Conservation (phyloP, 2,797 vertebrate species). For the Nyctibius grandis region DNA sequence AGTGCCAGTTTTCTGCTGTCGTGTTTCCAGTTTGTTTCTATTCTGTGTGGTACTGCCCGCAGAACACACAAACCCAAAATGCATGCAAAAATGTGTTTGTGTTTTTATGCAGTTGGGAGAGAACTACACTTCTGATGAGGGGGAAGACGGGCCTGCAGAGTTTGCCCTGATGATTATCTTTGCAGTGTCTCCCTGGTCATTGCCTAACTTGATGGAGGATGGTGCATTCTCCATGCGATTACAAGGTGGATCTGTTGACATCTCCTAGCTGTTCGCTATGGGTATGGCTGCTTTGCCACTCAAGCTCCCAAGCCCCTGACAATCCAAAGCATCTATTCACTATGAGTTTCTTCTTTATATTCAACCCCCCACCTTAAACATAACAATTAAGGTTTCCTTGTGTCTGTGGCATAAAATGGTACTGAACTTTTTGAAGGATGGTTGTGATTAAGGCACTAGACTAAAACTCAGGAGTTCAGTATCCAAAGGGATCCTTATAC, state of each 20-base stretch:
- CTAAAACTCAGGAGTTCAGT: neutral
- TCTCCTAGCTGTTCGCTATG: neutral
- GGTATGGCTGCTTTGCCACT: neutral
- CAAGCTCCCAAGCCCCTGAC: neutral
- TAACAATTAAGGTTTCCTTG: neutral
- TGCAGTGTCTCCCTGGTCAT: neutral
- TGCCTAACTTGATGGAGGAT: neutral
- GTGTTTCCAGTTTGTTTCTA: neutral
- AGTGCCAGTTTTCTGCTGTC: neutral
- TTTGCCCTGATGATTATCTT: neutral
- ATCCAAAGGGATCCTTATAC: neutral
- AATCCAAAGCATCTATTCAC: neutral
- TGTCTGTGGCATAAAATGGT: neutral
- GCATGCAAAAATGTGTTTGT: neutral
- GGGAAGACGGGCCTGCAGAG: neutral
- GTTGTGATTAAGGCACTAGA: constrained; percentile 21
- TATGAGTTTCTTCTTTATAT: accelerated
- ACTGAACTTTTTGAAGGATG: neutral
- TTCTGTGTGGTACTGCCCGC: neutral
- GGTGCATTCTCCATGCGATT: neutral
- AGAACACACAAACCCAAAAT: neutral
- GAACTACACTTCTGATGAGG: neutral
- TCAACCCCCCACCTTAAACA: neutral
- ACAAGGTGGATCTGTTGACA: neutral
- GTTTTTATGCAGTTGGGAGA: neutral